Conservation (phyloP, 1,140 invertebrate species). For the Drosophila bipectinata region DNA sequence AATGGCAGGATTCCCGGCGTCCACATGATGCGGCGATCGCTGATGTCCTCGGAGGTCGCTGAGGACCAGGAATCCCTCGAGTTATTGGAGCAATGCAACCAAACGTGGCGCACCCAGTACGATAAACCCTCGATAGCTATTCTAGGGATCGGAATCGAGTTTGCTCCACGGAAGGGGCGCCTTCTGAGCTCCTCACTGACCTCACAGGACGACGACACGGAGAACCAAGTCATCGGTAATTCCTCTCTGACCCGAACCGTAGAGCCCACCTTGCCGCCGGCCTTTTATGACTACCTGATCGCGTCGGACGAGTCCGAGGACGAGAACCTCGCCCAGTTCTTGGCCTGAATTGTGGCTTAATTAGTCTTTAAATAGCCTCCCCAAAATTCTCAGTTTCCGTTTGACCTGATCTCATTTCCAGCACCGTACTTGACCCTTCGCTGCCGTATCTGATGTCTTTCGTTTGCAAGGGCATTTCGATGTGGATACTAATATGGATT, state of each 20-base stretch:
- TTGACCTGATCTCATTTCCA: constrained; percentile 9
- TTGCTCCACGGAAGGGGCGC: neutral
- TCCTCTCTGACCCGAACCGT: neutral
- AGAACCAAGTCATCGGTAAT: constrained; percentile 43
- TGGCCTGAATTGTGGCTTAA: neutral
- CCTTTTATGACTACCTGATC: neutral
- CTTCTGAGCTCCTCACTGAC: neutral
- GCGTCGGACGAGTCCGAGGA: constrained; percentile 25
- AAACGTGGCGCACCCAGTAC: constrained; percentile 38
- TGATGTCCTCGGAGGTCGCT: neutral
- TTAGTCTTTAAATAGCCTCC: neutral
- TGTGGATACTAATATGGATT: neutral
- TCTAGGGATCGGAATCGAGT: constrained; percentile 32
- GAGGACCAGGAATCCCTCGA: constrained; percentile 32
- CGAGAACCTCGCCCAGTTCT: constrained; percentile 23
- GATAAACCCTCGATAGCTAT: constrained; percentile 23
- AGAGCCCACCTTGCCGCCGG: too few species aligned
- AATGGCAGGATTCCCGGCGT: constrained; percentile 3
- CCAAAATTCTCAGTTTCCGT: neutral
- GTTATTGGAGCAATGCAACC: constrained; percentile 36
- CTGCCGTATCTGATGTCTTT: constrained; percentile 43
- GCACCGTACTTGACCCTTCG: constrained; percentile 23
- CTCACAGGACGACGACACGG: constrained; percentile 17
- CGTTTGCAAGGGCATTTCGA: too few species aligned
- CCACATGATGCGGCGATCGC: neutral